Conservation (phyloP, 1,140 invertebrate species). For the Tetramorium parvispinum region DNA sequence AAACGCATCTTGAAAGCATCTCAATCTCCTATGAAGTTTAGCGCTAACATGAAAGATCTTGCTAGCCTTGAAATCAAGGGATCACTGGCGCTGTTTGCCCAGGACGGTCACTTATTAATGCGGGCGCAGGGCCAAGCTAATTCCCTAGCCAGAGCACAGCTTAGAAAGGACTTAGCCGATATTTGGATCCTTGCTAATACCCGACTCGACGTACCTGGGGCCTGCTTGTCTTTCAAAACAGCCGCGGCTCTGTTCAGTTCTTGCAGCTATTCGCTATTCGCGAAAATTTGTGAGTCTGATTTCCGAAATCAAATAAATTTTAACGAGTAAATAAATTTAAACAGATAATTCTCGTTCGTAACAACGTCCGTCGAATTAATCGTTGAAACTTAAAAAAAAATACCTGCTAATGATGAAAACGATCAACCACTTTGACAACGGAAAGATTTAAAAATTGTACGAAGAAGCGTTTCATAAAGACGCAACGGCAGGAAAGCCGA, state of each 20-base stretch:
- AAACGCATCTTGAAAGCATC: constrained; percentile 55
- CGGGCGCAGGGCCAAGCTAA: constrained; percentile 76
- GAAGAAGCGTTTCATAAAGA: constrained; percentile 58
- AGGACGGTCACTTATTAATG: constrained; percentile 78
- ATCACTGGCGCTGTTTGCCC: constrained; percentile 70
- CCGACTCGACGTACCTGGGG: constrained; percentile 58
- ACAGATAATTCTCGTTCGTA: not conserved
- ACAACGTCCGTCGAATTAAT: not conserved
- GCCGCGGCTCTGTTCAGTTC: constrained; percentile 9
- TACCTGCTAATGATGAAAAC: constrained; percentile 10
- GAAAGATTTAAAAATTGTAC: constrained; percentile 36
- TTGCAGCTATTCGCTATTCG: not conserved
- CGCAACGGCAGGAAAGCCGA: constrained; percentile 36
- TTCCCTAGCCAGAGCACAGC: constrained; percentile 69
- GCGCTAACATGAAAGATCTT: constrained; percentile 58
- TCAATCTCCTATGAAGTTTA: constrained; percentile 63
- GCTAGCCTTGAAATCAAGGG: constrained; percentile 72
- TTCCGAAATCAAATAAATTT: not conserved
- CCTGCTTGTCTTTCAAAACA: constrained; percentile 51
- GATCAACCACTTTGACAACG: not conserved
- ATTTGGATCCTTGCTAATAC: constrained; percentile 75
- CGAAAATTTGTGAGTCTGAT: not conserved
- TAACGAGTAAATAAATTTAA: too few species aligned
- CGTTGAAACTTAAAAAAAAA: constrained; percentile 5
- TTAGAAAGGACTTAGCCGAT: constrained; percentile 75